These are phyloP conservation scores for Tiphia femorata DNA, from an alignment of 2,888 invertebrate species.

Conservation along the genomic window DNA sequence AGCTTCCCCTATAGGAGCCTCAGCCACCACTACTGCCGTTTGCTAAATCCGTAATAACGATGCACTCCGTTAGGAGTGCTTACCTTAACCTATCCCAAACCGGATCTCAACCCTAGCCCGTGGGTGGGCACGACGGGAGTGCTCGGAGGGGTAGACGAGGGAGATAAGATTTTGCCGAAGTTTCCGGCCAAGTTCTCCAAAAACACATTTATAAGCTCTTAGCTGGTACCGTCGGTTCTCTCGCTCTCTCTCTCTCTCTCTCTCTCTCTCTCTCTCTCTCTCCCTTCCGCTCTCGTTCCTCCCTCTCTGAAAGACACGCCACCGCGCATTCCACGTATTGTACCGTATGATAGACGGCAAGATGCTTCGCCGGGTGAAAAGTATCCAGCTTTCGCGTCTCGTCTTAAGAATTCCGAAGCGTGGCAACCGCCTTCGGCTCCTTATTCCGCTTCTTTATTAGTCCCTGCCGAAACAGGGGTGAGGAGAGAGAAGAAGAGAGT, in stretches of 20 bases:
- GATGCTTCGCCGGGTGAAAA: neutral
- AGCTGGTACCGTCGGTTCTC: neutral
- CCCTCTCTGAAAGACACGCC: neutral
- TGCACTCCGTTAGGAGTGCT: slow-evolving; percentile 27
- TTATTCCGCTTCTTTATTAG: neutral
- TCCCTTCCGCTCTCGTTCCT: too few species aligned
- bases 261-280: neutral
- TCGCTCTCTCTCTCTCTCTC: slow-evolving; percentile 1
- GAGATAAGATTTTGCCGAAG: slow-evolving; percentile 14
- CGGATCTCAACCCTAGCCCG: slow-evolving; percentile 1
- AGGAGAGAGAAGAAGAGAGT: neutral
- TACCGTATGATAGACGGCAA: neutral
- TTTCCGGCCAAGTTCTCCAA: slow-evolving; percentile 27
- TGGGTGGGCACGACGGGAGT: neutral
- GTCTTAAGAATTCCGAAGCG: too few species aligned
- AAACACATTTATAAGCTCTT: slow-evolving; percentile 35
- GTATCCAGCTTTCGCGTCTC: neutral
- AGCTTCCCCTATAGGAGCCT: neutral
- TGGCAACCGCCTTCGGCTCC: neutral
- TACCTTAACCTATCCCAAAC: slow-evolving; percentile 26
- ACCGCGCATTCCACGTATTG: too few species aligned
- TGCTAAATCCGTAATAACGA: slow-evolving; percentile 45
- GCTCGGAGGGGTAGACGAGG: slow-evolving; percentile 1
- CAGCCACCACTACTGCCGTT: slow-evolving; percentile 14
- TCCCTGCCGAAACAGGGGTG: neutral